Percentiles rank a stretch among this genome's conserved stretches.
Evolutionary conservation across 2,113 vertebrate genomes (phyloP).

Genomic region (Solenodon paradoxus): DNA sequence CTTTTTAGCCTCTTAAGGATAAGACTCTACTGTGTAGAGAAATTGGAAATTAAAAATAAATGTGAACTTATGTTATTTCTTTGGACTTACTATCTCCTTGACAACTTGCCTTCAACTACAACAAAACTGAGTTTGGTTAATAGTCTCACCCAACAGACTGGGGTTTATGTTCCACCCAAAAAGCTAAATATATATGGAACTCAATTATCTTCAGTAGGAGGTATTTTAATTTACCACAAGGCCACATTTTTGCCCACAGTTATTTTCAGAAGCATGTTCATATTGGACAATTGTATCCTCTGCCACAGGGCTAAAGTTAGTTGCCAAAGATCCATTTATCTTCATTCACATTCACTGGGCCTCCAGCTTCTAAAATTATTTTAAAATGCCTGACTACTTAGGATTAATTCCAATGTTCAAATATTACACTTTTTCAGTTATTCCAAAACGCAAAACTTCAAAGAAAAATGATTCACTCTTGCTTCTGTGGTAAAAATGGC

Average conservation of each 20-base stretch:
- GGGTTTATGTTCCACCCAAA: neutral
- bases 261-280: slow-evolving; percentile 57
- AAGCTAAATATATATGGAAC: slow-evolving; percentile 47
- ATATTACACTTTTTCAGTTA: slow-evolving; percentile 15
- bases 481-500: slow-evolving; percentile 7
- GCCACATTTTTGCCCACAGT: slow-evolving; percentile 34
- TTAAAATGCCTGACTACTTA: slow-evolving; percentile 11
- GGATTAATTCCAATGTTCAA: slow-evolving; percentile 36
- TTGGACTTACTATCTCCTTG: slow-evolving; percentile 56
- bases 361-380: slow-evolving; percentile 38
- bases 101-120: slow-evolving; percentile 38
- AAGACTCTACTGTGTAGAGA: slow-evolving; percentile 58
- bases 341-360: neutral
- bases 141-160: slow-evolving; percentile 3
- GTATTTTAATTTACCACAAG: slow-evolving; percentile 50
- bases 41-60: slow-evolving; percentile 70
- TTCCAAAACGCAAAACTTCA: neutral
- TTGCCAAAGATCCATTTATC: slow-evolving; percentile 32
- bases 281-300: slow-evolving; percentile 41
- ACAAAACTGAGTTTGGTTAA: slow-evolving; percentile 24
- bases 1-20: slow-evolving; percentile 18
- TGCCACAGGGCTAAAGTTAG: slow-evolving; percentile 26
- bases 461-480: slow-evolving; percentile 23
- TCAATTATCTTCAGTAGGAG: slow-evolving; percentile 23
- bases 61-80: slow-evolving; percentile 41